Conservation (phyloP, 2,797 vertebrate species). For the Melanotaenia nigrans region DNA sequence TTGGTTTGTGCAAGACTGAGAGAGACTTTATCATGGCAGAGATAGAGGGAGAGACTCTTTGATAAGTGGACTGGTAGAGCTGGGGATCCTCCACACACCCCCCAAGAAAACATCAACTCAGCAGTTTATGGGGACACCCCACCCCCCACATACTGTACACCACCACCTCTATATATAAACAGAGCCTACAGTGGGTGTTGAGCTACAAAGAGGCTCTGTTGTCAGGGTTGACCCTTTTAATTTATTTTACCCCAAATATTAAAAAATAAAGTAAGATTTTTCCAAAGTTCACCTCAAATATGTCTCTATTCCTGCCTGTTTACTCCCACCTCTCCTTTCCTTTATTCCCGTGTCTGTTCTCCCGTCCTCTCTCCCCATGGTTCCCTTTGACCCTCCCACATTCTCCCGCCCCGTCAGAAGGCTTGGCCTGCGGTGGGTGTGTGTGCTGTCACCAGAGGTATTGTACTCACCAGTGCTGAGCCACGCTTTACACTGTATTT, state of each 20-base stretch:
- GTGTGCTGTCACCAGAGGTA: slow-evolving; percentile 55
- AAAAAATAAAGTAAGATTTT: too few relatives aligned
- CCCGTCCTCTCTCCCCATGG: slow-evolving; percentile 9
- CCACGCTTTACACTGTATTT: slow-evolving; percentile 68
- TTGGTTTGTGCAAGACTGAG: neutral
- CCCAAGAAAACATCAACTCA: slow-evolving; percentile 1
- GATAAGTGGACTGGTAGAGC: neutral
- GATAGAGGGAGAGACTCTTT: neutral
- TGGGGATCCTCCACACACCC: neutral
- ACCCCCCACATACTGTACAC: too few relatives aligned
- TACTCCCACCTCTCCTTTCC: slow-evolving; percentile 17
- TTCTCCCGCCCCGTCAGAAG: slow-evolving; percentile 39
- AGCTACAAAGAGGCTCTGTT: neutral
- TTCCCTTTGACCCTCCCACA: slow-evolving; percentile 27
- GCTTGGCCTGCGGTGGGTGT: slow-evolving; percentile 50
- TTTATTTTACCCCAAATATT: too few relatives aligned
- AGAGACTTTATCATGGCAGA: neutral
- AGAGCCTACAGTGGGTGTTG: neutral
- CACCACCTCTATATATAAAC: neutral
- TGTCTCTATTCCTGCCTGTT: slow-evolving; percentile 5
- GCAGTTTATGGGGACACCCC: neutral
- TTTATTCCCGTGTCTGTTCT: slow-evolving; percentile 12
- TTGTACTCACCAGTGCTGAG: slow-evolving; percentile 56
- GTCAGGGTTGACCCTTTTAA: neutral
- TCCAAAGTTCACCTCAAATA: neutral